Percentiles rank a stretch among this genome's conserved stretches.
These are phyloP conservation scores for Nerophis ophidion DNA, from an alignment of 2,113 vertebrate species.

Conservation along the genomic window DNA sequence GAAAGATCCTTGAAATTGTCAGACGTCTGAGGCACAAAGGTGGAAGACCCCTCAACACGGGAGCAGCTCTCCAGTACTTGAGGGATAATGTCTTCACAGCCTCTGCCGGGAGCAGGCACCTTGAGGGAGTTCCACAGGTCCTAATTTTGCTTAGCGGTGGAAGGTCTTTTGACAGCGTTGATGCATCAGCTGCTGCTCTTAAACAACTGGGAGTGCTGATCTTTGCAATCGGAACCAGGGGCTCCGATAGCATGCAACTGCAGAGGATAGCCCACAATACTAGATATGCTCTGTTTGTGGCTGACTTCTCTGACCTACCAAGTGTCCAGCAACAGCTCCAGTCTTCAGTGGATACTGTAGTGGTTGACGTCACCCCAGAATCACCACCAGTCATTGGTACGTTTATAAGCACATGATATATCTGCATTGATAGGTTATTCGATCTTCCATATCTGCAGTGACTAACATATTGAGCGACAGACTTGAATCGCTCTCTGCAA, in stretches of 20 bases:
- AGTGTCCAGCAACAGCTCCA: conserved; percentile 27
- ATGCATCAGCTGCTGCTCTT: conserved; percentile 33
- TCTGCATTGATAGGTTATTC: too few species aligned
- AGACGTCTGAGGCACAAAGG: conserved; percentile 13
- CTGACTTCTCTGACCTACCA: conserved; percentile 64
- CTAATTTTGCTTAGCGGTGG: neutral
- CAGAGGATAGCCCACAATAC: conserved; percentile 27
- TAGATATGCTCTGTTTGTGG: conserved; percentile 22
- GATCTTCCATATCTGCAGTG: too few species aligned
- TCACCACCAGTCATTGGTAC: too few species aligned
- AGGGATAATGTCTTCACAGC: conserved; percentile 42
- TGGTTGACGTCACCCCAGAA: too few species aligned
- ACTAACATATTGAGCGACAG: too few species aligned
- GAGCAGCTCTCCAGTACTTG: conserved; percentile 65
- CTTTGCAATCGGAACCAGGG: conserved; percentile 15
- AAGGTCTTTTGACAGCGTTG: conserved; percentile 21
- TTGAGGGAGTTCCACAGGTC: conserved; percentile 20
- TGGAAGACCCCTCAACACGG: conserved; percentile 69
- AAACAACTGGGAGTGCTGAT: conserved; percentile 45
- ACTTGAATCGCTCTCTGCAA: too few species aligned
- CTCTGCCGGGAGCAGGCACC: conserved; percentile 45
- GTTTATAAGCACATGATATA: too few species aligned
- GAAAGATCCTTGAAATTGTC: neutral
- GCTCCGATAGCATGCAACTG: conserved; percentile 14
- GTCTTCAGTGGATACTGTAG: neutral